Evolutionary conservation across 2,797 vertebrate species (phyloP).

Genomic region (Neoniphon sammara): DNA sequence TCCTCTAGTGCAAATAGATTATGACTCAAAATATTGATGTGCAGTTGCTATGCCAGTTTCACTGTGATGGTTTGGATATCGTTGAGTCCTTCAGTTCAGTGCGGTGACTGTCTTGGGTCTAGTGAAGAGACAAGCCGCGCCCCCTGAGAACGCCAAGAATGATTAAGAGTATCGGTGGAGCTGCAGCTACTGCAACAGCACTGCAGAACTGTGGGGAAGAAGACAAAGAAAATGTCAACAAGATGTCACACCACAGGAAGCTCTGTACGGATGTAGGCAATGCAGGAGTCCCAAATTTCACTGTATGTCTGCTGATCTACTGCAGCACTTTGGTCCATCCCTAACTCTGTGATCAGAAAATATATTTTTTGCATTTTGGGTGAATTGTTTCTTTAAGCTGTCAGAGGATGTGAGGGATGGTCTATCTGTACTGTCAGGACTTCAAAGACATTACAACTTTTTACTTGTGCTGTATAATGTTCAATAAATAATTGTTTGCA

Average conservation of each 20-base stretch:
- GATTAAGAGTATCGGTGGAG: conserved; percentile 64
- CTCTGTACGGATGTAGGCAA: not conserved
- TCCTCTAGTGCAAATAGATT: not conserved
- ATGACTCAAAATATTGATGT: not conserved
- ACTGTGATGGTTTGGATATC: not conserved
- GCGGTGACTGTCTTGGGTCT: conserved; percentile 17
- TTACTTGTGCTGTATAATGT: not conserved
- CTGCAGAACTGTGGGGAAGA: conserved; percentile 67
- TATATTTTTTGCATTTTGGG: no score
- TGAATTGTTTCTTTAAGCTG: no score
- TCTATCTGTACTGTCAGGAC: not conserved
- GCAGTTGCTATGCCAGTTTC: not conserved
- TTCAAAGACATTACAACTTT: not conserved
- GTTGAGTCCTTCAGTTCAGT: conserved; percentile 2
- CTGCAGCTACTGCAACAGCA: conserved; percentile 67
- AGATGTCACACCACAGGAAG: conserved; percentile 14
- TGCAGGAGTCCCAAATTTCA: not conserved
- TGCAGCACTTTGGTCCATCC: not conserved
- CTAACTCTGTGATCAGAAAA: no score
- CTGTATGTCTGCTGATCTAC: not conserved
- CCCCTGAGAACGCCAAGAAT: conserved; percentile 56
- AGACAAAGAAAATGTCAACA: conserved; percentile 16
- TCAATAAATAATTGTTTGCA: not conserved
- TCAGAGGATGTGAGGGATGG: not conserved
- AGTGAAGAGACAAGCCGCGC: conserved; percentile 24